phyloP scores from a whole-genome alignment of 2,888 invertebrate species.

The Lasius fuliginosus region DNA sequence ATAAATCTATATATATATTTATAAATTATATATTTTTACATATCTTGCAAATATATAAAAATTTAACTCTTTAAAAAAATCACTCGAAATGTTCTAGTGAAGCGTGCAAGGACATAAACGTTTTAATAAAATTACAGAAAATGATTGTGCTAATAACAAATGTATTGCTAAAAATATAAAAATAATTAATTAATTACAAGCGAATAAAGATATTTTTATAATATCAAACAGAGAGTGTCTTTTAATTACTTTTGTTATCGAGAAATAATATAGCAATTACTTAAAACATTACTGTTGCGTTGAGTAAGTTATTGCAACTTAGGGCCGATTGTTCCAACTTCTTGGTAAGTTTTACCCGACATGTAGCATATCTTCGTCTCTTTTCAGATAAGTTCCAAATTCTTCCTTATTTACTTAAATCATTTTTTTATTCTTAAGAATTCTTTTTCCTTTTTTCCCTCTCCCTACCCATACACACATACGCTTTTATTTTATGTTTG shows the following conservation, averaged over 20 bases:
- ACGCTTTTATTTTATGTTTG: background rate
- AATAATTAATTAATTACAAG: background rate
- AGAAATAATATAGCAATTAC: conserved; percentile 5
- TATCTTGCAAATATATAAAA: background rate
- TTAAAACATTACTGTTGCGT: background rate
- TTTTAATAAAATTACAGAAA: background rate
- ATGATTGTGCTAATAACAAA: background rate
- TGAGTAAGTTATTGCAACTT: background rate
- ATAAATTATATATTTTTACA: background rate
- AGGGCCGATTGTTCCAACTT: too few species aligned
- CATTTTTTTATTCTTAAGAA: background rate
- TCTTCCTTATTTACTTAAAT: background rate
- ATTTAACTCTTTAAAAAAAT: background rate
- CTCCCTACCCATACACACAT: too few species aligned
- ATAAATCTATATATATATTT: background rate
- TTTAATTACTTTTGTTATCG: background rate
- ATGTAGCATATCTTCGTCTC: too few species aligned
- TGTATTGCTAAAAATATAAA: background rate
- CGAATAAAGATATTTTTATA: background rate
- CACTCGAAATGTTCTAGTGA: background rate
- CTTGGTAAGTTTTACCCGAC: too few species aligned
- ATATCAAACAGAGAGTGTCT: background rate
- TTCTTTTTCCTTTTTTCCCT: background rate
- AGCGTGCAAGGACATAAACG: background rate
- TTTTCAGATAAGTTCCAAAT: too few species aligned